Conservation (phyloP, 1,140 invertebrate species). For the Pseudomyrmex cubaensis region DNA sequence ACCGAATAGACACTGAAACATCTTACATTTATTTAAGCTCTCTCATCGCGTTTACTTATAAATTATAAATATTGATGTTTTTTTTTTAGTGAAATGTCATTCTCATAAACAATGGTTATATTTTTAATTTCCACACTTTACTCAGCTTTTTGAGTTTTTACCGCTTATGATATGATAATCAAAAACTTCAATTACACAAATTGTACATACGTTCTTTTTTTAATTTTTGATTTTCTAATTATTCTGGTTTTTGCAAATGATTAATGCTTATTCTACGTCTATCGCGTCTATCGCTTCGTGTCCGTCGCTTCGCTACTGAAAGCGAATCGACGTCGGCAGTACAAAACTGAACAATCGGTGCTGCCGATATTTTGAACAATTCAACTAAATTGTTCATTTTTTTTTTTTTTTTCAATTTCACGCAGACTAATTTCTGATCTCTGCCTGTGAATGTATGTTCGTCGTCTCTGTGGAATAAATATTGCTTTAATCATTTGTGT, state of each 20-base stretch:
- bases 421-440: constrained; percentile 52
- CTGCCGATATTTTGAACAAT: constrained; percentile 10
- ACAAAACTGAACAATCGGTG: constrained; percentile 1
- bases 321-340: not conserved
- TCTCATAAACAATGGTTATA: not conserved
- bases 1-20: too few relatives aligned
- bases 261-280: constrained; percentile 41
- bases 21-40: not conserved
- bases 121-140: not conserved
- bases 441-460: constrained; percentile 18
- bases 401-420: not conserved
- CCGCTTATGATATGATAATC: too few relatives aligned
- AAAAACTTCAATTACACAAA: not conserved
- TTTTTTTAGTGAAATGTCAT: not conserved
- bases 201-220: constrained; percentile 13
- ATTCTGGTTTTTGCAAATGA: constrained; percentile 1
- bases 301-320: constrained; percentile 20
- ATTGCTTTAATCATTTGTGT: constrained; percentile 25
- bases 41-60: not conserved
- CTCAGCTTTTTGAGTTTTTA: too few relatives aligned
- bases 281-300: not conserved
- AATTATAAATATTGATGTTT: not conserved
- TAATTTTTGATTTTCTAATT: not conserved
- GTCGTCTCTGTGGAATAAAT: constrained; percentile 2
- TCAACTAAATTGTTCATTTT: constrained; percentile 1